These are phyloP conservation scores for Colinus virginianus DNA, from an alignment of 2,113 vertebrate species.

Conservation along the genomic window DNA sequence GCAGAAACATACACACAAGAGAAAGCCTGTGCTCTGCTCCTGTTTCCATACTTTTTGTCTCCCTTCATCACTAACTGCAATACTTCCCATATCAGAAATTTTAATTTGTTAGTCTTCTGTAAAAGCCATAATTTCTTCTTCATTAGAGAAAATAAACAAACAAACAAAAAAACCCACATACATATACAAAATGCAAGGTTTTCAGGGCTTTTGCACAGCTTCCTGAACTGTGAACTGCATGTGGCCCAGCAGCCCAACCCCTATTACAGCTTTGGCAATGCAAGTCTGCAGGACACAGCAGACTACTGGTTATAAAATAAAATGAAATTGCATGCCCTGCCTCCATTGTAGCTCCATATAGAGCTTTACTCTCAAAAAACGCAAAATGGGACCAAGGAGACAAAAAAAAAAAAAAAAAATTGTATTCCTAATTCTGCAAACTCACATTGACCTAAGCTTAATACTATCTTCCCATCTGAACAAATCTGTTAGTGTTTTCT, in stretches of 20 bases:
- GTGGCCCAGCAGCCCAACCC: background rate
- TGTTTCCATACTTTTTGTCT: background rate
- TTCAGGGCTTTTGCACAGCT: background rate
- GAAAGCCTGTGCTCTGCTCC: background rate
- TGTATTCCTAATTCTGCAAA: background rate
- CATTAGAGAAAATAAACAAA: background rate
- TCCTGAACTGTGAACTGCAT: background rate
- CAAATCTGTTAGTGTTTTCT: background rate
- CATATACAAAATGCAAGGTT: background rate
- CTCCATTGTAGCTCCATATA: background rate
- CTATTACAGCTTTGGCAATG: background rate
- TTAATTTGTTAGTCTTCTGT: background rate
- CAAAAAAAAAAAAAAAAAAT: background rate
- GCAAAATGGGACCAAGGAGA: background rate
- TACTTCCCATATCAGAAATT: background rate
- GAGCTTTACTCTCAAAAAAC: background rate
- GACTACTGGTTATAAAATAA: background rate
- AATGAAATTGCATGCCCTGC: background rate
- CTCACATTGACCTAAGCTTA: background rate
- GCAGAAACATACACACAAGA: background rate
- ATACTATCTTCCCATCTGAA: background rate
- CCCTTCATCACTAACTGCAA: background rate
- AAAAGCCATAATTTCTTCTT: background rate
- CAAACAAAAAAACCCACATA: background rate
- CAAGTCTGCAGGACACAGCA: background rate